phyloP scores from a whole-genome alignment of 2,113 vertebrate species.

The Nestor notabilis region DNA sequence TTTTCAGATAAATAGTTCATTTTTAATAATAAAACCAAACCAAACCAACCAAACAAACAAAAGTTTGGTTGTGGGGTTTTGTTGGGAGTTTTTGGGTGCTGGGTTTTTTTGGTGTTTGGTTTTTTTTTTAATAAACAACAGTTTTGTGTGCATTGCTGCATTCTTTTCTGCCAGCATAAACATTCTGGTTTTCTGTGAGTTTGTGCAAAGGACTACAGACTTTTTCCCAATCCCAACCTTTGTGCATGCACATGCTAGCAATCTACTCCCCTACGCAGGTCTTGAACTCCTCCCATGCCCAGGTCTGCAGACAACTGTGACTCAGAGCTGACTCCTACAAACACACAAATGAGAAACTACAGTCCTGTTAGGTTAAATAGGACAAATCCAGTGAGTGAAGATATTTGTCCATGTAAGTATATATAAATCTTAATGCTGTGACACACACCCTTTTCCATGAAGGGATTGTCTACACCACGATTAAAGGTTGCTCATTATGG shows the following conservation, averaged over 20 bases:
- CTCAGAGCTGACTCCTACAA: constrained; percentile 1
- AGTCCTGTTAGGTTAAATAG: background rate
- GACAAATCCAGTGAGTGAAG: background rate
- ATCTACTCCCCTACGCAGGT: background rate
- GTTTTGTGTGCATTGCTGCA: background rate
- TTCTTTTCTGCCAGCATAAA: background rate
- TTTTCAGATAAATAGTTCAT: background rate
- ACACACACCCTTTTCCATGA: background rate
- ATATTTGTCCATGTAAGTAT: background rate
- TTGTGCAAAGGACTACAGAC: background rate
- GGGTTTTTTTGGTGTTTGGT: background rate
- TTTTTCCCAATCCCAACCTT: background rate
- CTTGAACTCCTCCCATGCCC: background rate
- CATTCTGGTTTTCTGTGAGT: background rate
- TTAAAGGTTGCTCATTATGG: background rate
- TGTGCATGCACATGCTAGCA: background rate
- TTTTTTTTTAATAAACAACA: background rate
- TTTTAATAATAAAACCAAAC: background rate
- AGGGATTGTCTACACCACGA: background rate
- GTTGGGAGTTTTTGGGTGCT: background rate
- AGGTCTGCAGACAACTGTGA: background rate
- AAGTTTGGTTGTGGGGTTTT: background rate
- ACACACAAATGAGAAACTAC: background rate
- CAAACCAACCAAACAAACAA: no score
- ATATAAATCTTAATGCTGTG: background rate